Evolutionary conservation across 2,113 vertebrate genomes (phyloP), one percentile per base, ranked within the genome.

Genomic region (Pandion haliaetus): DNA sequence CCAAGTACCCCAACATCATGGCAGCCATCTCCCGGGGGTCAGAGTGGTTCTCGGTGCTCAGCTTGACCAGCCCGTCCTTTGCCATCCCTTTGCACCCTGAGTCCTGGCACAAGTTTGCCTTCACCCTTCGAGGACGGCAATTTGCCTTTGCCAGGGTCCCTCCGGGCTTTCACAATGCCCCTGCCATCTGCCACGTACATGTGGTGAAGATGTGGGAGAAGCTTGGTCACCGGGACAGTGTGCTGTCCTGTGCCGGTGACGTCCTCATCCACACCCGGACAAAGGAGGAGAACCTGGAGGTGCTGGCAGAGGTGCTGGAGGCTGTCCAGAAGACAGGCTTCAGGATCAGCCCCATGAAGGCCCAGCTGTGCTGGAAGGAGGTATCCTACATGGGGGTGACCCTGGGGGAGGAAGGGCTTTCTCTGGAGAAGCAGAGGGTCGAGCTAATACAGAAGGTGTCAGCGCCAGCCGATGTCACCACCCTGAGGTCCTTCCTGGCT

Each of bases 341-440:
- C 61, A 96, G 17, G 55, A 63, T 97, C 69, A 97, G 40, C 50
- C 96, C 97, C 58, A 97, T 69, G 1, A 96, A 96, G 65, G 96
- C 96, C 42, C 96, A 97, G 59, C 90, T 97, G 36, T 97, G 97
- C 79, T 97, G 96, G 97, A 97, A 95, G 49, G 96, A 97, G 82
- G 96, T 97, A 5, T 96, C 96, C 18, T 97, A 94, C 45, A 18
- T 93, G n/a, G 96, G 97, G 25, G 86, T 97, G 47, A 96, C 94
- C 18, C 72, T 97, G 6, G 61, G 95, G 44, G 95, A 97, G 82
- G 94, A 95, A 44, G 95, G 94, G 38, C 44, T 82, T 32, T 96
- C 82, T 0, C 80, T 97, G 70, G 87, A 96, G 79, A 96, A 95
- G 77, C 88, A 90, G 52, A 94, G 94, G 52, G 82, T 97, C 7